Conservation (phyloP, 2,888 invertebrate species). For the Drosophila melanosoma region DNA sequence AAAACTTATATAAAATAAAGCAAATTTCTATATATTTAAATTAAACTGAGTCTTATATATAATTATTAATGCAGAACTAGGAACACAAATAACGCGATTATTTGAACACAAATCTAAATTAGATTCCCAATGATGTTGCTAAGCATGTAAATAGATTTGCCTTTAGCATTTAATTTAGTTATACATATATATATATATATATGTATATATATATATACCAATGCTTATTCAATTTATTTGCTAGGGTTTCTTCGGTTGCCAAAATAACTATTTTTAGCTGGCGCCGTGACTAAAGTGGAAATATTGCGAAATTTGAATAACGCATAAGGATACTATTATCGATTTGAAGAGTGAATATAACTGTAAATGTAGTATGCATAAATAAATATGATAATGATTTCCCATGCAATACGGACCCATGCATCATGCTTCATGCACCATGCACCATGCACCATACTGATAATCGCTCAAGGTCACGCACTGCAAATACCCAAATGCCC, state of each 20-base stretch:
- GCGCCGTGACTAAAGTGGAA: slow-evolving; percentile 10
- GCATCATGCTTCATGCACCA: slow-evolving; percentile 1
- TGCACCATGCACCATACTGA: slow-evolving; percentile 6
- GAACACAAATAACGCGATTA: background rate
- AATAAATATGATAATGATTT: slow-evolving; percentile 43
- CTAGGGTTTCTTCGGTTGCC: slow-evolving; percentile 41
- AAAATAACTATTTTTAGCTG: slow-evolving; percentile 19
- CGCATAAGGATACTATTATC: slow-evolving; percentile 49
- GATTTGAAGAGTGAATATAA: slow-evolving; percentile 29
- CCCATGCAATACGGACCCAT: slow-evolving; percentile 4
- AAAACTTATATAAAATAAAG: background rate
- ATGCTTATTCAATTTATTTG: slow-evolving; percentile 11
- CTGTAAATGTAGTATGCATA: slow-evolving; percentile 32
- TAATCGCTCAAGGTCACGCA: slow-evolving; percentile 35
- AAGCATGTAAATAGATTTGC: background rate
- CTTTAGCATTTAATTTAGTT: background rate
- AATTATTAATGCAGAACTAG: background rate
- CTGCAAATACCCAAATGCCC: slow-evolving; percentile 8
- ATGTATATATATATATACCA: background rate
- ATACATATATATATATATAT: background rate
- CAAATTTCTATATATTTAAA: background rate
- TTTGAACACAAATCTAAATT: too few relatives aligned
- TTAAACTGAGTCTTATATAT: background rate
- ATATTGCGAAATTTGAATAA: slow-evolving; percentile 19
- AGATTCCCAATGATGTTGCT: background rate